Percentiles rank a stretch among this genome's conserved stretches.
These are phyloP conservation scores for Gymnorhina tibicen DNA, from an alignment of 2,113 vertebrate genomes.

Conservation along the genomic window DNA sequence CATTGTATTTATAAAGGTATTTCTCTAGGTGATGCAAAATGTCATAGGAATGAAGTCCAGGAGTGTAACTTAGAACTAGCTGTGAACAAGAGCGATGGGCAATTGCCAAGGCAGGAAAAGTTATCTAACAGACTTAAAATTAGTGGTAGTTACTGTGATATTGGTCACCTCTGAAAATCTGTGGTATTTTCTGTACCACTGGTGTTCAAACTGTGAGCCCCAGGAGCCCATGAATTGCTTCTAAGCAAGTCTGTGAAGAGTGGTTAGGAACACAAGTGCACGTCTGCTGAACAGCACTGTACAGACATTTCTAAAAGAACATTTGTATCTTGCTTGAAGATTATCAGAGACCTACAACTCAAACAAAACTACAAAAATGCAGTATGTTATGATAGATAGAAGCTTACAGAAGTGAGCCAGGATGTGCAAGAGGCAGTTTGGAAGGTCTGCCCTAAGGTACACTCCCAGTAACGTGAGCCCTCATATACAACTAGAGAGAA, in stretches of 20 bases:
- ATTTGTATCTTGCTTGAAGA: background rate
- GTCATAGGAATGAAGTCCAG: background rate
- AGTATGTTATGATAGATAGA: rapidly evolving
- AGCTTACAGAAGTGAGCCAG: background rate
- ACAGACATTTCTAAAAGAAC: background rate
- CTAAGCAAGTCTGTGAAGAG: background rate
- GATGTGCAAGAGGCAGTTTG: background rate
- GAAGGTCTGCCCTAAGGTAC: background rate
- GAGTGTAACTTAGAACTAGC: background rate
- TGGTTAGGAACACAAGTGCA: background rate
- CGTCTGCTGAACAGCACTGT: background rate
- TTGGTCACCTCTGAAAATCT: background rate
- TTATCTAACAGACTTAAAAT: background rate
- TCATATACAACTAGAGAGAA: background rate
- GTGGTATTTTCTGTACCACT: background rate
- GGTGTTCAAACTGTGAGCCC: background rate
- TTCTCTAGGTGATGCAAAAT: background rate
- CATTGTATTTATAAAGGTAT: background rate
- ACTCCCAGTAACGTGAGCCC: background rate
- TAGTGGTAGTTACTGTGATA: background rate
- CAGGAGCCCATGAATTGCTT: background rate
- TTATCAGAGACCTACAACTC: background rate
- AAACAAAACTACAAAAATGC: background rate
- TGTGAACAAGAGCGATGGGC: background rate
- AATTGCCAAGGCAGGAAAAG: background rate